Conservation (phyloP, 1,140 invertebrate species). For the Magallana gigas region DNA sequence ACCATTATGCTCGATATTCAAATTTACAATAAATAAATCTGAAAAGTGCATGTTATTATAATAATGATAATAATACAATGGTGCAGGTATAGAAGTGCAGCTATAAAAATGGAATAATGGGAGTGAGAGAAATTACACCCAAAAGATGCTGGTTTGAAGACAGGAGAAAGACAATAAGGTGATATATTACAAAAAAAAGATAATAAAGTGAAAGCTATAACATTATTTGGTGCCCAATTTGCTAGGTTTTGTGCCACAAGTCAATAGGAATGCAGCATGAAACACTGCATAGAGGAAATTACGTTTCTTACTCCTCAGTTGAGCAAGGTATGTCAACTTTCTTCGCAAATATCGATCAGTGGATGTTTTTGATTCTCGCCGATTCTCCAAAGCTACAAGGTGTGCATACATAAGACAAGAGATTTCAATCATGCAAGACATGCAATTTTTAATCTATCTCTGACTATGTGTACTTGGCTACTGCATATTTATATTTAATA, state of each 20-base stretch:
- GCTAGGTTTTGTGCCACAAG: not conserved
- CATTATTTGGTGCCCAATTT: too few relatives aligned
- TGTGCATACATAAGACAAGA: conserved; percentile 5
- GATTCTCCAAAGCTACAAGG: conserved; percentile 11
- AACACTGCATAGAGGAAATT: not conserved
- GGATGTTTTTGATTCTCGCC: not conserved
- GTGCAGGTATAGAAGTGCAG: too few relatives aligned
- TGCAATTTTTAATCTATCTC: not conserved
- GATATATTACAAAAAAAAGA: not conserved
- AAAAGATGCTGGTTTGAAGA: not conserved
- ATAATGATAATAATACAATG: too few relatives aligned
- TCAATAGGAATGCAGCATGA: not conserved
- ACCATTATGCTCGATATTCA: too few relatives aligned
- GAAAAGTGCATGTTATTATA: too few relatives aligned
- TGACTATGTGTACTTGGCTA: too few relatives aligned
- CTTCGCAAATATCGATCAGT: conserved; percentile 23
- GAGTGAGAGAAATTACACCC: too few relatives aligned
- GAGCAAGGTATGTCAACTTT: conserved; percentile 1
- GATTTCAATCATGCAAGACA: not conserved
- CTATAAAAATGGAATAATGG: too few relatives aligned
- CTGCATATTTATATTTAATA: not conserved
- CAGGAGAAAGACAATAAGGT: not conserved
- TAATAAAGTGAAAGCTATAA: not conserved
- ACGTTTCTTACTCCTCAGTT: conserved; percentile 16
- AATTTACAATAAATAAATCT: too few relatives aligned